Percentiles rank a stretch among this genome's conserved stretches.
Conservation (phyloP, 2,888 invertebrate genomes). For the Protonemura montana region DNA sequence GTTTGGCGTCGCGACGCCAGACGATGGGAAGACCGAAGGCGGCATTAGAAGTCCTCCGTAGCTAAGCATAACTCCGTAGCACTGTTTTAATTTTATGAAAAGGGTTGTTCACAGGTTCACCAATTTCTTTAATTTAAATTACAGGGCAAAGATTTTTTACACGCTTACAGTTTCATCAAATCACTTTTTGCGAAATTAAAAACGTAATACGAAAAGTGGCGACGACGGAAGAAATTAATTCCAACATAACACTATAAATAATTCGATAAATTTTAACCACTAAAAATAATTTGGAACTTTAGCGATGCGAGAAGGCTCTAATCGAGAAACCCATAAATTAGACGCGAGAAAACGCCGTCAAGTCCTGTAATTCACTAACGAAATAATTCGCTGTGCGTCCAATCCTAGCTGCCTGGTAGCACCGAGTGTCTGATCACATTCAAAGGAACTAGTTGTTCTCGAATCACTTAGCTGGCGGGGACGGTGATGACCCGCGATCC, state of each 20-base stretch:
- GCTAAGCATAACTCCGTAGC: conserved; percentile 42
- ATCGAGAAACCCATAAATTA: not conserved
- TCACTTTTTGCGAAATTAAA: no score
- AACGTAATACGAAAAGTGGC: no score
- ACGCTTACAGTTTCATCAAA: no score
- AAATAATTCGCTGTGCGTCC: conserved; percentile 12
- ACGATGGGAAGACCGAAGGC: conserved; percentile 12
- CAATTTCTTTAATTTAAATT: no score
- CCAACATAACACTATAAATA: not conserved
- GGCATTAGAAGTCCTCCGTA: conserved; percentile 44
- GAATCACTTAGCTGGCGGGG: conserved; percentile 27
- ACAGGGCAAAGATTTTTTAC: no score
- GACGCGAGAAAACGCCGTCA: not conserved
- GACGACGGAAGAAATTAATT: no score
- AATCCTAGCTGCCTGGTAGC: not conserved
- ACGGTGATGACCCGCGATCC: conserved; percentile 18
- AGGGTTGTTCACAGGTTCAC: no score
- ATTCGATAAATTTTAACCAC: conserved; percentile 1
- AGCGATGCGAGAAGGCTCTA: not conserved
- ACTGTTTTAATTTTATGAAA: no score
- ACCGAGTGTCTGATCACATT: conserved; percentile 16
- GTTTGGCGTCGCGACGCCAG: conserved; percentile 27
- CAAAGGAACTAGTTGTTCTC: conserved; percentile 34
- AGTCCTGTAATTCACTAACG: conserved; percentile 25
- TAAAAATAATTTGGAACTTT: not conserved